A percentile compares a stretch with the other conserved stretches of the same genome.
Conservation (phyloP, 2,888 invertebrate species). For the Leucozona laternaria region DNA sequence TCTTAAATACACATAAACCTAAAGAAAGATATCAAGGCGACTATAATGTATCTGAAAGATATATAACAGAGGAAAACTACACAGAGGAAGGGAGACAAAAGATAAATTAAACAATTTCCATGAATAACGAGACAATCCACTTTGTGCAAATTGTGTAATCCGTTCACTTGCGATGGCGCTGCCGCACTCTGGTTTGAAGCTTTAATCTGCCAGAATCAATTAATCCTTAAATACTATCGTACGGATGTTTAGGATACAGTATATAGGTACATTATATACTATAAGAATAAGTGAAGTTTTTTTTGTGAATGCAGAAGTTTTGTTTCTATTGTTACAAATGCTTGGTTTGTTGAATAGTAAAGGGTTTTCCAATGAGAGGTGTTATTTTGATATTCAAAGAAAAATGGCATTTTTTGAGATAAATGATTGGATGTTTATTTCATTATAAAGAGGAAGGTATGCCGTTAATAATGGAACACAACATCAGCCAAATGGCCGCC, state of each 20-base stretch:
- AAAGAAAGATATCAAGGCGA: background rate
- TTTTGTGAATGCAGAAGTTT: background rate
- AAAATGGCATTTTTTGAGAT: too few relatives aligned
- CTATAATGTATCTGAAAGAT: slow-evolving; percentile 11
- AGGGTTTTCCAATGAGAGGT: too few relatives aligned
- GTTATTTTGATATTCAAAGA: too few relatives aligned
- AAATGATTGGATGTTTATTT: too few relatives aligned
- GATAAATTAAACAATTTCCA: slow-evolving; percentile 77
- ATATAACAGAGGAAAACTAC: background rate
- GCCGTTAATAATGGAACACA: too few relatives aligned
- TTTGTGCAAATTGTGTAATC: slow-evolving; percentile 77
- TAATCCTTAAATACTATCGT: slow-evolving; percentile 32
- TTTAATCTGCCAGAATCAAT: slow-evolving; percentile 31
- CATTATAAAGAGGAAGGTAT: too few relatives aligned
- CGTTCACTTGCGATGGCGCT: slow-evolving; percentile 61
- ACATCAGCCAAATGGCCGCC: too few relatives aligned
- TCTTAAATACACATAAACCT: background rate
- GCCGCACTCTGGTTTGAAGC: slow-evolving; percentile 22
- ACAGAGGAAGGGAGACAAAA: background rate
- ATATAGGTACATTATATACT: background rate
- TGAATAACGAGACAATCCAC: slow-evolving; percentile 78
- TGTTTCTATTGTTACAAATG: background rate
- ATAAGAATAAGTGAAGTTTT: background rate
- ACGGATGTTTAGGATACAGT: background rate
- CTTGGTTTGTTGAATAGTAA: background rate